These are phyloP conservation scores for Chaunax sp. DNA, from an alignment of 2,797 vertebrate species.

Conservation along the genomic window DNA sequence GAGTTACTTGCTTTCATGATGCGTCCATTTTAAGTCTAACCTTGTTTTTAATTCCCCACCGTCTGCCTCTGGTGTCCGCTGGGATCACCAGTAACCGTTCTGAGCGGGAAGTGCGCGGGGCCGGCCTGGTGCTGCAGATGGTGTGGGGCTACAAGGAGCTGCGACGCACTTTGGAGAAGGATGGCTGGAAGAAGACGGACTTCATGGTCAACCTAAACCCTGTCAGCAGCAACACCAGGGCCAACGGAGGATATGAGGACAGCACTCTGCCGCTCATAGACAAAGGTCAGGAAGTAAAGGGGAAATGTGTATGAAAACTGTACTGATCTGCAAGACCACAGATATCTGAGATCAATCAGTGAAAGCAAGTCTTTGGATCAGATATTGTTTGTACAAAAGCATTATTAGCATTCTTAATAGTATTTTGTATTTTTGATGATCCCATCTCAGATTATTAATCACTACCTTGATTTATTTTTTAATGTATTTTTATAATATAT, in stretches of 20 bases:
- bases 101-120: constrained; percentile 93
- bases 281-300: constrained; percentile 77
- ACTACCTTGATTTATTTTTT: too few species aligned
- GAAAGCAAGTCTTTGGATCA: background rate
- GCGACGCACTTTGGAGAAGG: constrained; percentile 93
- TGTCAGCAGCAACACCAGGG: constrained; percentile 81
- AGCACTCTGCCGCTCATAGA: constrained; percentile 95
- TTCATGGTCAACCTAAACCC: constrained; percentile 92
- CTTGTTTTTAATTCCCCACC: background rate
- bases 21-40: background rate
- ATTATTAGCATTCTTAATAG: too few species aligned
- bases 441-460: too few species aligned
- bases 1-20: too few species aligned
- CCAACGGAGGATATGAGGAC: constrained; percentile 92
- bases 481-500: too few species aligned
- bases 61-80: background rate
- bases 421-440: too few species aligned
- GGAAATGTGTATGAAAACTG: background rate
- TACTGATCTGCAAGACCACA: background rate
- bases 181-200: constrained; percentile 98
- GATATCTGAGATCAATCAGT: background rate
- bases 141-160: constrained; percentile 96
- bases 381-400: too few species aligned
- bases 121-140: constrained; percentile 91
- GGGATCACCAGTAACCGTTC: constrained; percentile 87